phyloP scores from a whole-genome alignment of 2,888 invertebrate species.

The Blera fallax region DNA sequence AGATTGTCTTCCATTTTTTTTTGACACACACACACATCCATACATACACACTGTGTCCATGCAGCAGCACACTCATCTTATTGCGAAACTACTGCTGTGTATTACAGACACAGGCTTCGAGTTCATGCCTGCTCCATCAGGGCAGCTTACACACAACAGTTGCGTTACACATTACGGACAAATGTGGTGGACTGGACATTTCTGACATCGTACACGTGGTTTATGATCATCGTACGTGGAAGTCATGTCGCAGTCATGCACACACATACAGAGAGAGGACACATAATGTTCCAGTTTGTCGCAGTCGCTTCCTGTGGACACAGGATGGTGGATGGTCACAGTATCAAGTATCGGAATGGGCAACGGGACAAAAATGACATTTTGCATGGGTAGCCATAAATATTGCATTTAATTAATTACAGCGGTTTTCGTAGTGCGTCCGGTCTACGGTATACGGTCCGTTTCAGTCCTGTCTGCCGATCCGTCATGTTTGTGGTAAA shows the following conservation, averaged over 20 bases:
- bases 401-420: constrained; percentile 73
- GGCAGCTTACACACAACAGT: constrained; percentile 45
- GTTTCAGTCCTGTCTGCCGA: constrained; percentile 60
- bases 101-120: neutral
- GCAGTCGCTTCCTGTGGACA: constrained; percentile 66
- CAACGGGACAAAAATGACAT: constrained; percentile 62
- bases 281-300: constrained; percentile 71
- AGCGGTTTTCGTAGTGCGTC: constrained; percentile 69
- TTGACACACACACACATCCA: neutral
- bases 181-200: constrained; percentile 68
- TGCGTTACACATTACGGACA: constrained; percentile 60
- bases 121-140: neutral
- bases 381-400: constrained; percentile 70
- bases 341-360: constrained; percentile 36
- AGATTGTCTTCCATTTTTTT: constrained; percentile 57
- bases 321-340: neutral
- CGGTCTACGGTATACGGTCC: constrained; percentile 36
- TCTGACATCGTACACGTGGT: constrained; percentile 72
- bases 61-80: constrained; percentile 27
- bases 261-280: constrained; percentile 29
- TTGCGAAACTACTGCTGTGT: neutral
- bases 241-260: constrained; percentile 69
- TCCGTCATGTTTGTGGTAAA: constrained; percentile 72
- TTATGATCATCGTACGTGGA: constrained; percentile 70
- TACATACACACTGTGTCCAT: constrained; percentile 26